Evolutionary conservation across 2,797 vertebrate species (phyloP), one percentile per base, ranked within the genome.

Genomic region (Leptodactylus fallax): DNA sequence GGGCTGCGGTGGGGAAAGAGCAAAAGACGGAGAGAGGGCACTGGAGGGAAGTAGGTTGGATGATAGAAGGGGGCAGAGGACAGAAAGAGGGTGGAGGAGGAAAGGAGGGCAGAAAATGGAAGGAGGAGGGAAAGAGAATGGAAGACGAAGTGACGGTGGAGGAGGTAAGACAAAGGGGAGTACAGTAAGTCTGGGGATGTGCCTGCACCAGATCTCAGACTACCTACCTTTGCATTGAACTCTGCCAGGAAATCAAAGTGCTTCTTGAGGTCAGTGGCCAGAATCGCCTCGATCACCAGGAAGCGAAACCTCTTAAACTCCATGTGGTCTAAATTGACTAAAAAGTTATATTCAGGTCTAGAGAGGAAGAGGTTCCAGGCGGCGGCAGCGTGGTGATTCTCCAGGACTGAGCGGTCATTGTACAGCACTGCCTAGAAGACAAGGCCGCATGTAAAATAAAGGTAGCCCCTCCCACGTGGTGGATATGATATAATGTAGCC

Each of bases 361-460:
- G 98, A 99, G 97, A 99, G 97, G 93, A 99, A 98, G 82, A 99
- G 98, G 91, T 96, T 98, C 98, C 98, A 99, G 23, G 98, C 98
- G 2, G 98, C 97, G 71, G 98, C 98, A 0, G 98, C 98, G 0
- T 99, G 98, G 90, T 99, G 98, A 91, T 99, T 99, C 93, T 99
- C 98, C 93, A 99, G 91, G 83, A 99, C 98, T 0, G 98, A 99
- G 19, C 98, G 98, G 92, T 99, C 98, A 0, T 99, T 99, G 92
- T 99, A 99, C 17, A 99, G 96, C 90, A 99, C 97, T 0, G 98
- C 98, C 98, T 88, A 7, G 16, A 85, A 67, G 47, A 60, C 9
- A 23, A 67, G 27, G 45, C 14, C 14, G 16, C 67, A 16, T 65
- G 9, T 11, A 60, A 60, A 7, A 7, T 3, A 36, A 36, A 36